phyloP scores from a whole-genome alignment of 2,113 vertebrate genomes.

The Montifringilla adamsi region DNA sequence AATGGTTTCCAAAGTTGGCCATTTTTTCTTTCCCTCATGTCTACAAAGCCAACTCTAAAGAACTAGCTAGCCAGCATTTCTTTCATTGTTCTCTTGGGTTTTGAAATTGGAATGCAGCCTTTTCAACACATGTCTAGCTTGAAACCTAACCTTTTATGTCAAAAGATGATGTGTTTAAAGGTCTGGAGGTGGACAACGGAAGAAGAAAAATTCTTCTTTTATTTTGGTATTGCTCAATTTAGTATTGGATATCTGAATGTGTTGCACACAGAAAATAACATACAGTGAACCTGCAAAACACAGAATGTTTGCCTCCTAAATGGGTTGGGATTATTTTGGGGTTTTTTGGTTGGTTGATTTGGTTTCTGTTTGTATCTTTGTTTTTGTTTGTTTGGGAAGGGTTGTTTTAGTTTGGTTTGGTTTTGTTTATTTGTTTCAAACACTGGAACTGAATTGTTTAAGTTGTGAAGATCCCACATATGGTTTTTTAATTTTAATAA shows the following conservation, averaged over 20 bases:
- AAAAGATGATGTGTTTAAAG: not conserved
- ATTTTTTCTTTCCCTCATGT: not conserved
- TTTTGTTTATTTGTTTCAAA: not conserved
- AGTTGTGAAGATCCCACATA: not conserved
- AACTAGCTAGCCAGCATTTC: not conserved
- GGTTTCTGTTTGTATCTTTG: not conserved
- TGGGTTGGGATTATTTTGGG: fast-evolving
- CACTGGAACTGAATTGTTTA: not conserved
- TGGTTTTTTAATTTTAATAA: not conserved
- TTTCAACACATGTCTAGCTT: not conserved
- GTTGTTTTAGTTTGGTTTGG: not conserved
- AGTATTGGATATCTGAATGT: not conserved
- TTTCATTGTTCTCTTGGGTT: not conserved
- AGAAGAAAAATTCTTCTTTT: not conserved
- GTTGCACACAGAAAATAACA: not conserved
- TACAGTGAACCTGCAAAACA: not conserved
- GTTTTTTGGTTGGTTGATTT: not conserved
- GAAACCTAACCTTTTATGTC: not conserved
- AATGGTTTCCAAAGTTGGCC: not conserved
- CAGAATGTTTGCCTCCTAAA: not conserved
- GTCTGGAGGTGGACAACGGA: not conserved
- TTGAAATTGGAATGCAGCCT: not conserved
- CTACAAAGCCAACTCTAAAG: not conserved
- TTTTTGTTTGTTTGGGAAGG: not conserved
- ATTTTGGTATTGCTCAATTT: not conserved